Percentiles rank a stretch among this genome's conserved stretches.
These are phyloP conservation scores for Colistium nudipinnis DNA, from an alignment of 2,113 vertebrate species.

Conservation along the genomic window DNA sequence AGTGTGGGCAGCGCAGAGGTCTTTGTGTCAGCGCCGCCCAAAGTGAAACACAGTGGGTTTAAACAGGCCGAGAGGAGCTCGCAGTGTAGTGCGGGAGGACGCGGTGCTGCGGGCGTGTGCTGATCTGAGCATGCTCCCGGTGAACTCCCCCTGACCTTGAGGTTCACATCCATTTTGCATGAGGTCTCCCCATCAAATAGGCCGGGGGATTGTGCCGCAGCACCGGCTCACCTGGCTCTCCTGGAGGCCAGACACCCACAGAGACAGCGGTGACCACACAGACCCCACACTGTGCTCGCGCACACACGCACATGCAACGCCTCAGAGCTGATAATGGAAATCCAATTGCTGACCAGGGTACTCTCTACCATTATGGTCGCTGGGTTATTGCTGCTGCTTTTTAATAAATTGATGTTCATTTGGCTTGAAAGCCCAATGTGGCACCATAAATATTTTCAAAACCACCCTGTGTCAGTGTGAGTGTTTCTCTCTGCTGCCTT, in stretches of 20 bases:
- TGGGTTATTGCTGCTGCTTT: conserved; percentile 37
- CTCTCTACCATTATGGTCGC: conserved; percentile 47
- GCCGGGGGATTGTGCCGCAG: conserved; percentile 62
- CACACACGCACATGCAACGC: background rate
- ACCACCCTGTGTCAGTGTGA: background rate
- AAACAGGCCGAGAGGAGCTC: conserved; percentile 27
- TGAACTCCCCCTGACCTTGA: conserved; percentile 79
- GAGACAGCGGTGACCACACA: conserved; percentile 44
- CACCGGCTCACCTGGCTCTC: conserved; percentile 62
- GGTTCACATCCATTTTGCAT: conserved; percentile 80
- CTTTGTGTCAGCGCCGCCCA: background rate
- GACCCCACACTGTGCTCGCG: conserved; percentile 12
- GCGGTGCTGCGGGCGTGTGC: conserved; percentile 43
- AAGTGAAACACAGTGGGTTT: conserved; percentile 16
- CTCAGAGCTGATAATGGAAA: conserved; percentile 55
- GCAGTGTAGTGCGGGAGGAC: conserved; percentile 35
- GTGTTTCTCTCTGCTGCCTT: background rate
- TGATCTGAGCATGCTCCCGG: conserved; percentile 67
- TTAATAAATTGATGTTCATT: conserved; percentile 57
- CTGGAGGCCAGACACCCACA: conserved; percentile 61
- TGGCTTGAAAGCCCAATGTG: conserved; percentile 34
- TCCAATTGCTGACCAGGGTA: conserved; percentile 53
- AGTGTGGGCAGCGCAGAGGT: conserved; percentile 8
- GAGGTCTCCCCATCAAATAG: conserved; percentile 74
- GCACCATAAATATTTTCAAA: conserved; percentile 25